Evolutionary conservation across 2,797 vertebrate genomes (phyloP).

Genomic region (Sternotherus odoratus): DNA sequence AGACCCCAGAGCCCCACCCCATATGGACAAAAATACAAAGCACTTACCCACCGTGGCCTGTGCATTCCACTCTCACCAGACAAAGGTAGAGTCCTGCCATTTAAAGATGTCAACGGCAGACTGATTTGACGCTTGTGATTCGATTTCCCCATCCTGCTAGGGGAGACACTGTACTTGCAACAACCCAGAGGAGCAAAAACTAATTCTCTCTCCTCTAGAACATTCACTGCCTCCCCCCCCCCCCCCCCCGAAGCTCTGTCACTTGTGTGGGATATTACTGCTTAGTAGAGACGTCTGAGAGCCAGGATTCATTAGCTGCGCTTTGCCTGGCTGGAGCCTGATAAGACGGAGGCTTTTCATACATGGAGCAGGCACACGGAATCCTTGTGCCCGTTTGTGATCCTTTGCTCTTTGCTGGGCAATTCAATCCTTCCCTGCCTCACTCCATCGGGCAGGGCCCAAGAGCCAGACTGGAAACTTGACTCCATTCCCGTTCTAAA

Average conservation of each 20-base stretch:
- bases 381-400: accelerated
- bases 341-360: not conserved
- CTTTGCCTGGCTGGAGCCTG: not conserved
- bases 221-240: not conserved
- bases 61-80: not conserved
- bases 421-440: not conserved
- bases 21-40: too few species aligned
- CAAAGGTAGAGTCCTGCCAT: not conserved
- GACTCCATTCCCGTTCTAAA: not conserved
- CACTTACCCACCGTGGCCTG: not conserved
- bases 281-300: not conserved
- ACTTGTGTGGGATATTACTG: accelerated
- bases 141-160: not conserved
- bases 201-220: accelerated
- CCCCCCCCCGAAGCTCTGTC: not conserved
- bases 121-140: not conserved
- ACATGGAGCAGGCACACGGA: accelerated
- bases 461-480: not conserved
- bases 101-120: not conserved
- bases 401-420: not conserved
- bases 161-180: not conserved
- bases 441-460: not conserved
- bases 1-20: too few species aligned
- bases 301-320: not conserved
- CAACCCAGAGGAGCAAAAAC: not conserved